Percentiles rank a stretch among this genome's conserved stretches.
Evolutionary conservation across 2,888 invertebrate genomes (phyloP).

Genomic region (Pharmacophagus antenor): DNA sequence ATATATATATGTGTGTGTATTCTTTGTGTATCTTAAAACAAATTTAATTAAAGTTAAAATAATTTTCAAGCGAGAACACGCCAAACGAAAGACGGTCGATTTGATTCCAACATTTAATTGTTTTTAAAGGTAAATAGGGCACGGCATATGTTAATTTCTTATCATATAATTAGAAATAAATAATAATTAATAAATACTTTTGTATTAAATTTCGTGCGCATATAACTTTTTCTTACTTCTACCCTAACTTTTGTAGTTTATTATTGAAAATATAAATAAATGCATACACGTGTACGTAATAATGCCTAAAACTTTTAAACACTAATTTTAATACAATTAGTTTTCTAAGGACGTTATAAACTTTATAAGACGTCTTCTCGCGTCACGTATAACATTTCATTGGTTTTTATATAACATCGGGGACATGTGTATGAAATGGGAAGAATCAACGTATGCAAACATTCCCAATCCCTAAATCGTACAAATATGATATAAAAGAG

Average conservation of each 20-base stretch:
- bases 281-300: background rate
- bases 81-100: too few species aligned
- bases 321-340: background rate
- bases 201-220: too few species aligned
- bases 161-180: too few species aligned
- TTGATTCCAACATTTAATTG: too few species aligned
- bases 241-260: too few species aligned
- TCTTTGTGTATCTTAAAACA: conserved; percentile 19
- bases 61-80: too few species aligned
- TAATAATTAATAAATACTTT: too few species aligned
- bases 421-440: background rate
- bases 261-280: background rate
- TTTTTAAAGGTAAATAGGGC: too few species aligned
- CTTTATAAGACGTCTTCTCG: background rate
- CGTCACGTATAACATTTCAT: background rate
- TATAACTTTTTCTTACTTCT: too few species aligned
- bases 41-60: too few species aligned
- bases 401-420: background rate
- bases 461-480: background rate
- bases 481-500: background rate
- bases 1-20: too few species aligned
- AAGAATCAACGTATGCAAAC: background rate
- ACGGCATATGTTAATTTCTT: too few species aligned
- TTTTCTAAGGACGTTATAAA: background rate
- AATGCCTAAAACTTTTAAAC: background rate